These are phyloP conservation scores for Lethenteron reissneri DNA, from an alignment of 2,113 vertebrate genomes.

Conservation along the genomic window DNA sequence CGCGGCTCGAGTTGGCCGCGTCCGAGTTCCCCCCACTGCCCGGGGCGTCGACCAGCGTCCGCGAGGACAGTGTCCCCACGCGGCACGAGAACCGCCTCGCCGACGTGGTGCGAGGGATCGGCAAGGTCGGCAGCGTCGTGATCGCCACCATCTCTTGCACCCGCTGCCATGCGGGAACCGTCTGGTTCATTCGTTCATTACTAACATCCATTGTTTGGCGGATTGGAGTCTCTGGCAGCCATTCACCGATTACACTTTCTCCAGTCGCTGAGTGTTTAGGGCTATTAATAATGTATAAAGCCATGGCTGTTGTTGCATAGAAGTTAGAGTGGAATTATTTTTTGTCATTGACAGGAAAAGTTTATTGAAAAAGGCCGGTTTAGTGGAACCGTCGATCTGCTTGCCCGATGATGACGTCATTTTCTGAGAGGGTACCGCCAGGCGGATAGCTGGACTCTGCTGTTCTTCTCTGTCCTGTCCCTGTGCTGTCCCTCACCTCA, in stretches of 20 bases:
- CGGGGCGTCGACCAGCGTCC: not conserved
- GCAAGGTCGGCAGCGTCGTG: not conserved
- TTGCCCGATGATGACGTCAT: constrained; percentile 3
- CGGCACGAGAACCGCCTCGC: not conserved
- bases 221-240: too few species aligned
- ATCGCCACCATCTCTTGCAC: not conserved
- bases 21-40: not conserved
- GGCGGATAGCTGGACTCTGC: not conserved
- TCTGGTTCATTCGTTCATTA: not conserved
- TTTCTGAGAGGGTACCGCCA: not conserved
- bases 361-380: not conserved
- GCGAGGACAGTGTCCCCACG: not conserved
- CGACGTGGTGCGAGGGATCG: not conserved
- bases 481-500: too few species aligned
- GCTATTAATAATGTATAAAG: not conserved
- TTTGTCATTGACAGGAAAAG: too few species aligned
- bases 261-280: not conserved
- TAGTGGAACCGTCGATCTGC: not conserved
- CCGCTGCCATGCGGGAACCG: not conserved
- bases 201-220: not conserved
- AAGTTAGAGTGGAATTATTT: too few species aligned
- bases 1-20: constrained; percentile 4
- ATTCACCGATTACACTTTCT: too few species aligned
- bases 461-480: not conserved
- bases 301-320: not conserved